phyloP scores from a whole-genome alignment of 2,113 vertebrate species.

The Toxostoma redivivum region DNA sequence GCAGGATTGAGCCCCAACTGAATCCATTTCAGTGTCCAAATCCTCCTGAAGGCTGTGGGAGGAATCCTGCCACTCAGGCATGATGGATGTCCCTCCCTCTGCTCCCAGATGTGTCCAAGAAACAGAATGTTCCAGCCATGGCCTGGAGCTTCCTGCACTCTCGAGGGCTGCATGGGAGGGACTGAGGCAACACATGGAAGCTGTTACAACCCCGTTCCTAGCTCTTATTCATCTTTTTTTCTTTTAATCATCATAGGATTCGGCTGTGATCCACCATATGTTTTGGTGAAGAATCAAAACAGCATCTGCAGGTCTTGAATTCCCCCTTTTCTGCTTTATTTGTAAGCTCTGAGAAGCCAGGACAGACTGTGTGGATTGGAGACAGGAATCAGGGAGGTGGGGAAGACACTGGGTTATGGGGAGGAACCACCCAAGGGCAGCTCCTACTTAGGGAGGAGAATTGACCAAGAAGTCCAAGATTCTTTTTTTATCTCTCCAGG shows the following conservation, averaged over 20 bases:
- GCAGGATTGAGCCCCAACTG: not conserved
- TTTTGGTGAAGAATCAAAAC: slow-evolving; percentile 20
- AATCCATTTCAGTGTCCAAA: not conserved
- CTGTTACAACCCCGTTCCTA: not conserved
- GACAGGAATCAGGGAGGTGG: not conserved
- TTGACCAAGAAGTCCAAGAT: not conserved
- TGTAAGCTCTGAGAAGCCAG: not conserved
- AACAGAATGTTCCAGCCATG: slow-evolving; percentile 53
- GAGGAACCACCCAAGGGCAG: not conserved
- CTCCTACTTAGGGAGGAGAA: not conserved
- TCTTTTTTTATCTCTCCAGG: not conserved
- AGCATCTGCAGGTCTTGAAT: slow-evolving; percentile 15
- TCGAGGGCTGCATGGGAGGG: slow-evolving; percentile 15
- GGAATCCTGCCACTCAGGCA: slow-evolving; percentile 18
- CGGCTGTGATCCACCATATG: not conserved
- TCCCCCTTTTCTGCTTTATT: not conserved
- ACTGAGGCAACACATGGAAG: slow-evolving; percentile 59
- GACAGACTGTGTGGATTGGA: not conserved
- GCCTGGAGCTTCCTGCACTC: slow-evolving; percentile 17
- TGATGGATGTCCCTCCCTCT: slow-evolving; percentile 42
- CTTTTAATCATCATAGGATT: slow-evolving; percentile 34
- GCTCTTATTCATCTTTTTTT: not conserved
- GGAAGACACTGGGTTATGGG: not conserved
- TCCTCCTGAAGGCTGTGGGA: slow-evolving; percentile 15
- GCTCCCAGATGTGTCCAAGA: slow-evolving; percentile 49